A percentile compares a stretch with the other conserved stretches of the same genome.
Conservation (phyloP, 2,888 invertebrate species). For the Zaprionus bogoriensis region DNA sequence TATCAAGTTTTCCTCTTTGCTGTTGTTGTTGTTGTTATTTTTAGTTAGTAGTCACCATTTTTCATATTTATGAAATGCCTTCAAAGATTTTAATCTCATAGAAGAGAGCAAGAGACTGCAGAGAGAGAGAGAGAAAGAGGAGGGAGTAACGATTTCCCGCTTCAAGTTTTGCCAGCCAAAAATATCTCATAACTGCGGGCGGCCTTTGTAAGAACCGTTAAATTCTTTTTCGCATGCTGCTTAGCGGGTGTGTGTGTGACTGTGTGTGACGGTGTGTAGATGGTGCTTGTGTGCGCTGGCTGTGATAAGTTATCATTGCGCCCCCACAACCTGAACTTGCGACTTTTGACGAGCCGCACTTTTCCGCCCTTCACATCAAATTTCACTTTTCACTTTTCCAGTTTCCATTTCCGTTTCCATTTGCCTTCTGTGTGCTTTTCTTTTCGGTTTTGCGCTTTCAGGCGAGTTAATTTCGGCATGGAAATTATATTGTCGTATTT, state of each 20-base stretch:
- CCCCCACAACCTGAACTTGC: conserved; percentile 43
- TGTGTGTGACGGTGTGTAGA: conserved; percentile 7
- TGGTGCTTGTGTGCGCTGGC: conserved; percentile 8
- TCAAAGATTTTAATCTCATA: conserved; percentile 75
- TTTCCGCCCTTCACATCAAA: conserved; percentile 14
- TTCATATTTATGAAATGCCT: conserved; percentile 75
- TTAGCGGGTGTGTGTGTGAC: conserved; percentile 10
- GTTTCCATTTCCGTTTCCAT: too few relatives aligned
- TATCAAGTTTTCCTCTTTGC: conserved; percentile 7
- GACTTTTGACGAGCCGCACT: too few relatives aligned
- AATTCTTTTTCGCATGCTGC: conserved; percentile 44
- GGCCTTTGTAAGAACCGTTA: conserved; percentile 49
- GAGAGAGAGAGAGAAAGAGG: not conserved
- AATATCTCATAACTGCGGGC: conserved; percentile 56
- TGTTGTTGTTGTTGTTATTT: conserved; percentile 45
- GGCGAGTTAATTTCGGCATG: too few relatives aligned
- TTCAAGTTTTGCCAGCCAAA: conserved; percentile 9
- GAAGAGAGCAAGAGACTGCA: conserved; percentile 4
- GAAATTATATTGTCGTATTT: not conserved
- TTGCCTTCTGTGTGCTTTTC: too few relatives aligned
- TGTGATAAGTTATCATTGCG: conserved; percentile 41
- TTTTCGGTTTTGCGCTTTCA: not conserved
- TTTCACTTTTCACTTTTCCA: not conserved
- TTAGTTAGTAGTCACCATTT: conserved; percentile 68
- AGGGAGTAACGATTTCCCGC: not conserved